A percentile compares a stretch with the other conserved stretches of the same genome.
Evolutionary conservation across 2,113 vertebrate genomes (phyloP).

Genomic region (Corvus hawaiiensis): DNA sequence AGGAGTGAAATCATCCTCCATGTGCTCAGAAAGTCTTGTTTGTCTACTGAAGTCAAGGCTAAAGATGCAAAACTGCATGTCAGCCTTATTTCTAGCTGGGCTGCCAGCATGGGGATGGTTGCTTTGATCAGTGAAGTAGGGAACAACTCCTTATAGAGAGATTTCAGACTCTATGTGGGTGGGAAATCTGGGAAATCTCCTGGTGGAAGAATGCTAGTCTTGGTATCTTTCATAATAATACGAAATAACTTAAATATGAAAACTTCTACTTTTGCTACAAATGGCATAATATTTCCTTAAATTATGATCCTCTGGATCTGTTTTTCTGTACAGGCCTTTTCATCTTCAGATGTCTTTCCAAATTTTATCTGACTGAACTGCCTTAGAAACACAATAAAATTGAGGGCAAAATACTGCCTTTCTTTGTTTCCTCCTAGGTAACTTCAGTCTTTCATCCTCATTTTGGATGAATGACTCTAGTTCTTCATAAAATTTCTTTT

Average conservation of each 20-base stretch:
- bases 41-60: neutral
- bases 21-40: neutral
- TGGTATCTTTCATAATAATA: slow-evolving; percentile 28
- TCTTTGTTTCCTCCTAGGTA: slow-evolving; percentile 21
- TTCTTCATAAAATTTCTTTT: slow-evolving; percentile 23
- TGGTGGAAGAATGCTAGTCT: neutral
- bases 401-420: neutral
- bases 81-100: neutral
- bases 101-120: neutral
- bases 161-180: slow-evolving; percentile 22
- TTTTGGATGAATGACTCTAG: neutral
- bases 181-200: slow-evolving; percentile 39
- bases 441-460: slow-evolving; percentile 8
- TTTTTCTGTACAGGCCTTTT: neutral
- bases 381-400: slow-evolving; percentile 7
- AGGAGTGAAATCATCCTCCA: neutral
- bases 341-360: slow-evolving; percentile 3
- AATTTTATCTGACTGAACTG: neutral
- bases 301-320: neutral
- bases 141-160: neutral
- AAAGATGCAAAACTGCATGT: neutral
- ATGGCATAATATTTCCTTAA: slow-evolving; percentile 43
- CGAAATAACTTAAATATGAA: slow-evolving; percentile 41
- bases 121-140: neutral
- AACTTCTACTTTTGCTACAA: slow-evolving; percentile 32